Percentiles rank a stretch among this genome's conserved stretches.
phyloP scores from a whole-genome alignment of 2,113 vertebrate genomes.

The Procapra przewalskii region DNA sequence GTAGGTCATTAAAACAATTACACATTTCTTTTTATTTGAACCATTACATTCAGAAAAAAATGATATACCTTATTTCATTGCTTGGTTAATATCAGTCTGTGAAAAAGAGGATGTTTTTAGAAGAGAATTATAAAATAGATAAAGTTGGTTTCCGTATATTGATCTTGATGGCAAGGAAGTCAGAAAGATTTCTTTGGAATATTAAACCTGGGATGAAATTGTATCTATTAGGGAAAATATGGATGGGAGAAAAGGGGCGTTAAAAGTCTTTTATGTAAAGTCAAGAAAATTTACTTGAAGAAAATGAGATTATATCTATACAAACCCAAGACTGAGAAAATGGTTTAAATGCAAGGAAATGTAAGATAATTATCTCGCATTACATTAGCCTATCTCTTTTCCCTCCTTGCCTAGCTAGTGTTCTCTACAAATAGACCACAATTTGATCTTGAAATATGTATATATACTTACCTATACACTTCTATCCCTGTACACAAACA shows the following conservation, averaged over 20 bases:
- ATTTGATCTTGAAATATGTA: not conserved
- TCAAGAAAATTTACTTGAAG: not conserved
- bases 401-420: not conserved
- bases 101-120: slow-evolving; percentile 37
- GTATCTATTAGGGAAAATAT: not conserved
- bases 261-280: not conserved
- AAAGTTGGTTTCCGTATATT: not conserved
- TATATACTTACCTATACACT: not conserved
- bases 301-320: not conserved
- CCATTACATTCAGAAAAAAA: slow-evolving; percentile 16
- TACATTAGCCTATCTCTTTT: not conserved
- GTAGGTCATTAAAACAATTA: slow-evolving; percentile 50
- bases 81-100: slow-evolving; percentile 35
- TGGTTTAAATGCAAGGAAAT: not conserved
- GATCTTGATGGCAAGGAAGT: slow-evolving; percentile 13
- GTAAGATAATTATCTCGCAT: not conserved
- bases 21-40: slow-evolving; percentile 53
- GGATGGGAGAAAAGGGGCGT: accelerated
- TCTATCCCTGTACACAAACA: not conserved
- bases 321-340: not conserved
- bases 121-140: slow-evolving; percentile 24
- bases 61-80: slow-evolving; percentile 49
- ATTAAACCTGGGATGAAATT: not conserved
- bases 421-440: not conserved
- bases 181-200: not conserved